A percentile compares a stretch with the other conserved stretches of the same genome.
These are phyloP conservation scores for Chirona hameri DNA, from an alignment of 2,888 invertebrate species.

Conservation along the genomic window DNA sequence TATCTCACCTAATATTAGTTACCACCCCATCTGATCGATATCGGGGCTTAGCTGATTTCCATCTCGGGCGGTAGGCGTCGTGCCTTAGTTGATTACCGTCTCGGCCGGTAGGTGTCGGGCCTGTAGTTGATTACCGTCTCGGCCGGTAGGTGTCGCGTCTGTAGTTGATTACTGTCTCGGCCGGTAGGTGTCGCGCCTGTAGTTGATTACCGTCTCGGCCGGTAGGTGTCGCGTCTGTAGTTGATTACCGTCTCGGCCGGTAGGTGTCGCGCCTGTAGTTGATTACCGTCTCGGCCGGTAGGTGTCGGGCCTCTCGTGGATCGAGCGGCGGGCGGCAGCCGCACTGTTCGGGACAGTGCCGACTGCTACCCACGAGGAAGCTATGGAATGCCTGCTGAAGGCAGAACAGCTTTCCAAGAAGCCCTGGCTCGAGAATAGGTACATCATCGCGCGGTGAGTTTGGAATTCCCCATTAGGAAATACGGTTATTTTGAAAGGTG, in stretches of 20 bases:
- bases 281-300: conserved; percentile 40
- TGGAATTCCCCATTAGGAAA: background rate
- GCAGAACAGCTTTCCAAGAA: conserved; percentile 53
- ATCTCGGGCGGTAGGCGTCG: conserved; percentile 50
- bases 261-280: background rate
- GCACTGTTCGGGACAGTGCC: conserved; percentile 63
- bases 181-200: background rate
- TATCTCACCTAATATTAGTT: too few relatives aligned
- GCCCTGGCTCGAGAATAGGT: conserved; percentile 57
- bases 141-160: conserved; percentile 54
- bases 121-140: background rate
- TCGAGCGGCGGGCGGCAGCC: conserved; percentile 62
- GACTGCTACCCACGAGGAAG: conserved; percentile 58
- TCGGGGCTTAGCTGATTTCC: background rate
- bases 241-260: conserved; percentile 52
- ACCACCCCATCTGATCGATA: background rate
- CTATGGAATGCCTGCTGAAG: conserved; percentile 54
- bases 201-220: background rate
- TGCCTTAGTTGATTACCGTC: too few relatives aligned
- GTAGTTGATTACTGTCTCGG: too few relatives aligned
- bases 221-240: conserved; percentile 55
- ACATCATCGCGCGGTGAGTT: conserved; percentile 54
- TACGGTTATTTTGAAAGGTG: background rate
- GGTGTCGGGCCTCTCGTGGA: conserved; percentile 60
- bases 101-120: background rate